Evolutionary conservation across 1,140 invertebrate genomes (phyloP), one percentile per base, ranked within the genome.

Genomic region (Heliconius melpomene): DNA sequence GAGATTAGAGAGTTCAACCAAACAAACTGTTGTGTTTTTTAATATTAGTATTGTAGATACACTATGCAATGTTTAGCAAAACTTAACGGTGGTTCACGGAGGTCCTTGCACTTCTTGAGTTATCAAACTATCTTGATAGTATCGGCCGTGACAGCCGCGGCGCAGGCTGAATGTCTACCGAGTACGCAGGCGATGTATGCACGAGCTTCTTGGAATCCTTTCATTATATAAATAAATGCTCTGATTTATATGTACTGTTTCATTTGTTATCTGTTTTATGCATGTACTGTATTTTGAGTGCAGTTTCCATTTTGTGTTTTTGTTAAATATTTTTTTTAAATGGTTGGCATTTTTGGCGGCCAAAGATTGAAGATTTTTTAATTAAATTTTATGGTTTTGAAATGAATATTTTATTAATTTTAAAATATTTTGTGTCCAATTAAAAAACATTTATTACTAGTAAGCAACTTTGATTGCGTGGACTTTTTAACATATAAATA

Each of bases 131-230:
- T 87, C 85, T 82, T 79, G 83, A 84, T 76, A 71, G 54, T 89
- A 89, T 88, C 88, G 80, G 75, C 29, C 71, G 72, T 87, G 87
- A 89, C 87, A 86, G 83, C 52, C 52, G 80, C 70, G 26, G 71
- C 88, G 85, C 85, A 88, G 87, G 77, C 88, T 79, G 84, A 86
- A 89, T 88, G 89, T 89, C 88, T 87, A 78, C 88, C 81, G 78
- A 82, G 73, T 8, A 79, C 88, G 79, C 75, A 81, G 73, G 13
- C 74, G 77, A 83, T 76, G 23, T 81, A 82, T 78, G 81, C 82
- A 81, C 75, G 50, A 70, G 77, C 23, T 85, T 83, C 84, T 40
- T 32, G 72, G 84, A 83, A 85, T 32, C 29, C 16, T 74, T 74
- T 80, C 54, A 80, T 80, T 77, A 66, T 32, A 76, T 73, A 80